Percentiles rank a stretch among this genome's conserved stretches.
Evolutionary conservation across 92 coral and sea anemone species (phyloP).

Genomic region (Paragorgia papillata): DNA sequence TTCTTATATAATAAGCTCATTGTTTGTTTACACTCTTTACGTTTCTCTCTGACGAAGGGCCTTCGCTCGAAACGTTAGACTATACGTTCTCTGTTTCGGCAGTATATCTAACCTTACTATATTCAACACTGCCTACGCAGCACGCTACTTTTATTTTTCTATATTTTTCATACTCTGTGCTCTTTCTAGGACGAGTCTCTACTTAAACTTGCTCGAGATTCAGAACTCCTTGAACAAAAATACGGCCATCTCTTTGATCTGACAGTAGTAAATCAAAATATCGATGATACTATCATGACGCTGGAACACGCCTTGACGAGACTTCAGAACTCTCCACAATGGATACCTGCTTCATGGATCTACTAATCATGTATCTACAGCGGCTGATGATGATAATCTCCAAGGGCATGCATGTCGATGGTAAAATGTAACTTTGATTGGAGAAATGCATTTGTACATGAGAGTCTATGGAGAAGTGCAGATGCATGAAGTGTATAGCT

Average conservation of each 20-base stretch:
- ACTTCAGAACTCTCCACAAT: constrained; percentile 75
- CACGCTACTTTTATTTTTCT: no score
- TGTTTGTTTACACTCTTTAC: no score
- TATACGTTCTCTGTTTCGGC: no score
- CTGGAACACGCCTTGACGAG: constrained; percentile 80
- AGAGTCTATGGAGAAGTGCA: background rate
- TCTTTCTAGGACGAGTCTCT: constrained; percentile 79
- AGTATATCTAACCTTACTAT: no score
- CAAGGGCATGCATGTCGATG: background rate
- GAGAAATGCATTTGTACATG: background rate
- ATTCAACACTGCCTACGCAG: no score
- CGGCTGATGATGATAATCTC: background rate
- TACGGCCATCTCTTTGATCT: constrained; percentile 94
- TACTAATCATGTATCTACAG: constrained; percentile 44
- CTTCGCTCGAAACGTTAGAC: no score
- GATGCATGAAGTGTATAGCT: background rate
- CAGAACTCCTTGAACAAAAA: constrained; percentile 78
- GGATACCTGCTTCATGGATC: constrained; percentile 98
- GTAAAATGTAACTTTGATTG: background rate
- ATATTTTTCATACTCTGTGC: background rate
- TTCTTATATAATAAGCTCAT: no score
- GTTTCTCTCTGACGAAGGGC: no score
- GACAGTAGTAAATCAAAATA: constrained; percentile 90
- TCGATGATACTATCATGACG: constrained; percentile 87
- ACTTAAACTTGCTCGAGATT: constrained; percentile 86